Evolutionary conservation across 2,113 vertebrate species (phyloP).

Genomic region (Corythaeola cristata): DNA sequence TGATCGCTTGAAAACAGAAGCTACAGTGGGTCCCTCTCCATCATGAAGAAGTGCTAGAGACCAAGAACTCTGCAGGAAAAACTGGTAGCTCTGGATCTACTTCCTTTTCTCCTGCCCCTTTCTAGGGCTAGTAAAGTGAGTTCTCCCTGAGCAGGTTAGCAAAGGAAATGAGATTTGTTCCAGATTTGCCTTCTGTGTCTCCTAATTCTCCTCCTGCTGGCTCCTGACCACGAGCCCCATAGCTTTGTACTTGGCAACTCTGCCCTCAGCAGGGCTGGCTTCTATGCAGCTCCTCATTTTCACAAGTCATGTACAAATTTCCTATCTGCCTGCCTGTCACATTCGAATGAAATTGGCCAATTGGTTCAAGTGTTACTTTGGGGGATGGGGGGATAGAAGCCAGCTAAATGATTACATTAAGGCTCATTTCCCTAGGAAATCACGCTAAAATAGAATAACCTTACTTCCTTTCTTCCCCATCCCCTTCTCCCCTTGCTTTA

Average conservation of each 20-base stretch:
- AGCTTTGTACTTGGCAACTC: background rate
- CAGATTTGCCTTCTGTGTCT: background rate
- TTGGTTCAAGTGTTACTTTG: background rate
- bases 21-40: background rate
- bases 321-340: background rate
- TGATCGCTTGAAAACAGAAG: background rate
- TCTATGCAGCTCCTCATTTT: background rate
- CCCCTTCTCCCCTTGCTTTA: background rate
- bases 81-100: background rate
- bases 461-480: background rate
- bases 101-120: background rate
- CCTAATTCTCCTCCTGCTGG: background rate
- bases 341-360: background rate
- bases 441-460: background rate
- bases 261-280: background rate
- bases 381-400: background rate
- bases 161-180: slow-evolving; percentile 16
- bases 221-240: background rate
- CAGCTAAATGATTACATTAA: background rate
- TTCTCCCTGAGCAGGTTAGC: background rate
- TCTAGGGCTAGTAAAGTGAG: background rate
- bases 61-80: background rate
- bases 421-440: slow-evolving; percentile 15
- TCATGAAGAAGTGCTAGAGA: background rate
- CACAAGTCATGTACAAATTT: background rate